Conservation (phyloP, 1,140 invertebrate species). For the Cotesia typhae region DNA sequence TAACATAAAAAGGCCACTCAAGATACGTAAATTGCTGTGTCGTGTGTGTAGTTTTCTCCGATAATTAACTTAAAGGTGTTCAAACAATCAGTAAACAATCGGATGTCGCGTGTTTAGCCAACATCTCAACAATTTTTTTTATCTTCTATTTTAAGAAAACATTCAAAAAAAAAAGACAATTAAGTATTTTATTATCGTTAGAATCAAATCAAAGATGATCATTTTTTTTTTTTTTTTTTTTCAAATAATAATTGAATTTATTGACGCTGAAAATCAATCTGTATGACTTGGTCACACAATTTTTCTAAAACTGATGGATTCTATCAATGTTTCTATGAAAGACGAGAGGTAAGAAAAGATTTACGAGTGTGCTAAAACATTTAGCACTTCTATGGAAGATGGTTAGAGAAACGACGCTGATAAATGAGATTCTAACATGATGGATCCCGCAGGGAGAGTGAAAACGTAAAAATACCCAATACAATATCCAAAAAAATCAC, state of each 20-base stretch:
- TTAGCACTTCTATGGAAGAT: conserved; percentile 55
- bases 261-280: neutral
- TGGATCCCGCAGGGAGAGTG: no score
- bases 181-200: no score
- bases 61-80: conserved; percentile 45
- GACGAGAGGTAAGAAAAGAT: conserved; percentile 47
- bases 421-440: conserved; percentile 56
- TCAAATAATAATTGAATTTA: neutral
- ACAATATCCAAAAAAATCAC: no score
- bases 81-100: conserved; percentile 43
- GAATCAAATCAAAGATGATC: no score
- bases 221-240: no score
- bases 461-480: no score
- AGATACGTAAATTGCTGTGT: conserved; percentile 23
- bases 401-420: conserved; percentile 52
- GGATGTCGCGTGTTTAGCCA: conserved; percentile 48
- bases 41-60: conserved; percentile 41
- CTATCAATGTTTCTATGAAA: conserved; percentile 21
- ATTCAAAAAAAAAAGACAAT: neutral
- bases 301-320: conserved; percentile 40
- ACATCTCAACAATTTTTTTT: conserved; percentile 49
- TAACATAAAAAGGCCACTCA: conserved; percentile 24
- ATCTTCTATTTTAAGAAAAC: conserved; percentile 21
- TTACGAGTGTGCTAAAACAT: conserved; percentile 56
- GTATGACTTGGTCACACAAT: neutral